Evolutionary conservation across 1,140 invertebrate genomes (phyloP).

Genomic region (Drosophila jambulina): DNA sequence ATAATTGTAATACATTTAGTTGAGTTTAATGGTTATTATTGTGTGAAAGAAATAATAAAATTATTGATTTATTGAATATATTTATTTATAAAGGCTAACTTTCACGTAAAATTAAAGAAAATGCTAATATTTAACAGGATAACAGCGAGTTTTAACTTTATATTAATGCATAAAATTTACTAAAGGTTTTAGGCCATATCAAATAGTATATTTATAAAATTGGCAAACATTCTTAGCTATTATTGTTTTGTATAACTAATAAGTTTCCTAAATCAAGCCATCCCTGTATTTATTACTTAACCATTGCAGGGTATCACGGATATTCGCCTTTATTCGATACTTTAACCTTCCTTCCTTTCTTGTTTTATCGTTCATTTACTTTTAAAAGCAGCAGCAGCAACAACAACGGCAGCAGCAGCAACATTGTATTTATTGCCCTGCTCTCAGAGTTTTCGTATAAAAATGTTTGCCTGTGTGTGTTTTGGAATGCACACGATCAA

Average conservation of each 20-base stretch:
- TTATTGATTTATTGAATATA: neutral
- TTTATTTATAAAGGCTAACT: neutral
- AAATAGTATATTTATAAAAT: neutral
- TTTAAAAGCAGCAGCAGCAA: slow-evolving; percentile 65
- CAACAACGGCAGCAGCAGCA: slow-evolving; percentile 19
- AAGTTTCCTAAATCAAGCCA: neutral
- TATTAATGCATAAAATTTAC: no score
- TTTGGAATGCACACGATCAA: slow-evolving; percentile 77
- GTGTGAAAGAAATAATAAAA: neutral
- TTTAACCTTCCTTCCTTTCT: slow-evolving; percentile 59
- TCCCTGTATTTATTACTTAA: neutral
- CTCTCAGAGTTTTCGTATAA: slow-evolving; percentile 37
- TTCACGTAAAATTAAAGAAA: no score
- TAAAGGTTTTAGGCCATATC: neutral
- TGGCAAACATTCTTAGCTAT: neutral
- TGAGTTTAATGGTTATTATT: neutral
- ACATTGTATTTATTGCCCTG: slow-evolving; percentile 75
- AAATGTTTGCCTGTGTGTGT: slow-evolving; percentile 49
- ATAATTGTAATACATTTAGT: no score
- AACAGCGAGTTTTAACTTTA: neutral
- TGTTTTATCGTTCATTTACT: slow-evolving; percentile 81
- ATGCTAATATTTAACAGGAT: neutral
- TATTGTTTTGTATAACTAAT: neutral
- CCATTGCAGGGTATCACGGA: slow-evolving; percentile 15
- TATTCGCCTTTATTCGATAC: slow-evolving; percentile 3